Base-by-base conservation (phyloP, 2,888 invertebrate genomes). In the Clivina fossor region DNA sequence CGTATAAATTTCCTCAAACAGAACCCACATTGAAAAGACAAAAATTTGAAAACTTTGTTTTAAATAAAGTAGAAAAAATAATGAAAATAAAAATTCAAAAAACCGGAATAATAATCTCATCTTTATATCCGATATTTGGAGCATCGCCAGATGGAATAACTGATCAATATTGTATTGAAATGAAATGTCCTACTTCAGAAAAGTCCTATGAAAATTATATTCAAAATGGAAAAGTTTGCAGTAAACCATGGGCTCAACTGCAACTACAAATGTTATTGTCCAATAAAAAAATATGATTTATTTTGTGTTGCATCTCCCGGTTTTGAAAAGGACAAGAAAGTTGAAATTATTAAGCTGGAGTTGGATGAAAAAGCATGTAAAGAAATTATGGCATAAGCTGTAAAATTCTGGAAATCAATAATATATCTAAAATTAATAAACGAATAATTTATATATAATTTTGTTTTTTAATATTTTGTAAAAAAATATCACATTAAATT, bases 261-360 rank as follows among this genome's bases (percentile, higher is more conserved):
- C 59, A 56, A 30, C 26, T 56, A 22, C 44, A 32, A 24, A 56
- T 37, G 20, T 40, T 33, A 19, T 8, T 48, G 5, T 16, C 9
- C n/a, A 15, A 11, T 4, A 16, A 35, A 22, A 35, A 33, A 48
- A 2, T 11, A 44, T 2, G 48, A 35, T 11, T 11, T 33, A 5
- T 65, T 65, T 51, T 63, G 62, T 56, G 60, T 66, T 13, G 64
- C 65, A 11, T 56, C 61, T 37, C 63, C 58, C n/a, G 47, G 59
- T 49, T 66, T 62, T 57, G 62, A 64, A 60, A 38, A 22, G 8
- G 56, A 35, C 35, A 56, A 61, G 46, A 40, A 57, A 20, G 41
- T 65, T 41, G 20, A 26, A 26, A 43, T 65, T 18, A 16, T 60
- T 22, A 38, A 56, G 30, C 44, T 59, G 13, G 50, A 57, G 19